Evolutionary conservation across 1,140 invertebrate genomes (phyloP), one percentile per base, ranked within the genome.

Genomic region (Laodelphax striatellus): DNA sequence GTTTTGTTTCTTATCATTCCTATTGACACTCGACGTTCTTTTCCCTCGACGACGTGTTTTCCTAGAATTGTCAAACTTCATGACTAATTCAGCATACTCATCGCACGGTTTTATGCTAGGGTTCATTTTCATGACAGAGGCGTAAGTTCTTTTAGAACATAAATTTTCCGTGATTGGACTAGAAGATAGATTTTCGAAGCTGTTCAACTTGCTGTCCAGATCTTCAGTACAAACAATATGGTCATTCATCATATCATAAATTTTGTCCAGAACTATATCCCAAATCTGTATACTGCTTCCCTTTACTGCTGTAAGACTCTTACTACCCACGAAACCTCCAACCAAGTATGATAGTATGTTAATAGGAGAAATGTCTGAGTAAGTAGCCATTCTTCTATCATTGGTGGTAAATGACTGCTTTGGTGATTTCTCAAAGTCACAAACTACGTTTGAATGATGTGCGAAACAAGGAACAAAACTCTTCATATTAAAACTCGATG

Each of bases 271-370:
- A 42, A 50, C 43, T 21, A 62, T n/a, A 28, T 63, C 57, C 41
- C 53, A 63, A 52, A 60, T 59, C 38, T 22, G 41, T 56, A 28
- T 31, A 22, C 31, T n/a, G 22, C 46, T 42, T 22, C 43, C 52
- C 52, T 31, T 19, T 11, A 42, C 42, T 58, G 21, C 14, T 56
- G 28, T 16, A 10, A 63, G 62, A 54, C 59, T 65, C 52, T 65
- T 65, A 42, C 64, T 65, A 2, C 64, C 64, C 21, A 65, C 64
- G 60, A 63, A 65, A 5, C 64, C 64, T 5, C 64, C 64, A 1
- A 65, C 62, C 0, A 65, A 16, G 43, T 55, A 55, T n/a, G 53
- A 55, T 22, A 28, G 22, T 41, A 50, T 50, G 21, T 50, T 50
- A 19, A 50, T 50, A 2, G 6, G 1, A 9, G 46, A 50, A 50